Evolutionary conservation across 2,113 vertebrate genomes (phyloP).

Genomic region (Sapayoa aenigma): DNA sequence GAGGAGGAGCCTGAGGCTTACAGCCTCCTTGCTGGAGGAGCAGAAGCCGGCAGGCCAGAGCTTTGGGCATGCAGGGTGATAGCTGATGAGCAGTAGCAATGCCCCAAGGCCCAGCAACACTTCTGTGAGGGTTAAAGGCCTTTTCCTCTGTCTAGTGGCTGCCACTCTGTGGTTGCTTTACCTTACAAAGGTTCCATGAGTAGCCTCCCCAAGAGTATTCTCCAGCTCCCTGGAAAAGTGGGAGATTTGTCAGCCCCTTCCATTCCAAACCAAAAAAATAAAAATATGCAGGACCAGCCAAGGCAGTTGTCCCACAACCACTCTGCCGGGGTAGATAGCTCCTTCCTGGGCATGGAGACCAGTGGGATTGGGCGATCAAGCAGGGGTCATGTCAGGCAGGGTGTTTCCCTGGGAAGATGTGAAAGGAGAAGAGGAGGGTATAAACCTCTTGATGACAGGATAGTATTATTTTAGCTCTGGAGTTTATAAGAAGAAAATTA

Average conservation of each 20-base stretch:
- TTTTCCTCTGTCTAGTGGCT: not conserved
- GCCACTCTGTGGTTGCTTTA: not conserved
- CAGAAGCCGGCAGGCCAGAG: rapidly evolving
- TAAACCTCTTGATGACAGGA: constrained; percentile 28
- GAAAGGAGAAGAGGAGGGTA: not conserved
- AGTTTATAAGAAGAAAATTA: constrained; percentile 15
- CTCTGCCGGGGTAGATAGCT: rapidly evolving
- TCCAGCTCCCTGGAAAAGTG: not conserved
- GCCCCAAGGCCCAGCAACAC: not conserved
- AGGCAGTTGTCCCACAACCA: not conserved
- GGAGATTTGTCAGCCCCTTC: not conserved
- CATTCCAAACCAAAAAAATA: not conserved
- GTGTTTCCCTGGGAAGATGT: not conserved
- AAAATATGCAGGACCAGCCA: not conserved
- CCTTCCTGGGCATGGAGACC: not conserved
- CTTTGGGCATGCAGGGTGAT: not conserved
- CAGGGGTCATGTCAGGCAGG: rapidly evolving
- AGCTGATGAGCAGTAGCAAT: not conserved
- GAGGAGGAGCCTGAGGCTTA: not conserved
- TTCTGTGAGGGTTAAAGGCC: not conserved
- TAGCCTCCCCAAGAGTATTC: rapidly evolving
- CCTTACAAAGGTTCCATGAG: not conserved
- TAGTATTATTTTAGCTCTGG: not conserved
- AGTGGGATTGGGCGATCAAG: not conserved
- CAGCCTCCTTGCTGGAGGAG: not conserved